Evolutionary conservation across 2,888 invertebrate genomes (phyloP).

Genomic region (Idaea aversata): DNA sequence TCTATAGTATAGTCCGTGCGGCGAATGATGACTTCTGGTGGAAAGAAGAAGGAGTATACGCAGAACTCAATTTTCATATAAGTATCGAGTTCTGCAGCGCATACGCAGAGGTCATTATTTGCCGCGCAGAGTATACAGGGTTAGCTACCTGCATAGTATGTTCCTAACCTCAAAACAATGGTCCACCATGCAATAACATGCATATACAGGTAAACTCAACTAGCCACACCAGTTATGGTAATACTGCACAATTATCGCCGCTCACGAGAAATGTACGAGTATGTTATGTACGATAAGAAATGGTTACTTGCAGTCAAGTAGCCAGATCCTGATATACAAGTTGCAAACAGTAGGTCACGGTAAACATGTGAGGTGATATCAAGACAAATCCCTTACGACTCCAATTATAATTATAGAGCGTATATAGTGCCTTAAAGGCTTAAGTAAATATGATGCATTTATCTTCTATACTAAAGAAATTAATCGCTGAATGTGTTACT

Average conservation of each 20-base stretch:
- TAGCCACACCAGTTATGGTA: slow-evolving; percentile 35
- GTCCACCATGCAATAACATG: slow-evolving; percentile 6
- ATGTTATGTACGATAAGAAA: slow-evolving; percentile 31
- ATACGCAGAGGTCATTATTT: too few species aligned
- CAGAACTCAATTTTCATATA: too few species aligned
- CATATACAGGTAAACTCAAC: slow-evolving; percentile 10
- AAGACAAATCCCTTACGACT: background rate
- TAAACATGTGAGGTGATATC: slow-evolving; percentile 22
- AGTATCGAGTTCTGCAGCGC: too few species aligned
- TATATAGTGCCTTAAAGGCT: too few species aligned
- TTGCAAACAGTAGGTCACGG: slow-evolving; percentile 46
- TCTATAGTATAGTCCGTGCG: too few species aligned
- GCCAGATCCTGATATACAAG: slow-evolving; percentile 31
- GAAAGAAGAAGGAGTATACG: too few species aligned
- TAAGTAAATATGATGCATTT: too few species aligned
- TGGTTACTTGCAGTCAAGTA: slow-evolving; percentile 25
- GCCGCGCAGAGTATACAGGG: too few species aligned
- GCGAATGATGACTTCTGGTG: too few species aligned
- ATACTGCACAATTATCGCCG: slow-evolving; percentile 20
- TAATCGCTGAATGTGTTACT: too few species aligned
- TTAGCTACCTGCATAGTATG: background rate
- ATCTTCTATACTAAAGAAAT: too few species aligned
- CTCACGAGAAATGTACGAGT: slow-evolving; percentile 20
- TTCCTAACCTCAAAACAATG: background rate
- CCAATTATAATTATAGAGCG: background rate